phyloP scores from a whole-genome alignment of 2,797 vertebrate genomes.

The Pseudopleuronectes americanus region DNA sequence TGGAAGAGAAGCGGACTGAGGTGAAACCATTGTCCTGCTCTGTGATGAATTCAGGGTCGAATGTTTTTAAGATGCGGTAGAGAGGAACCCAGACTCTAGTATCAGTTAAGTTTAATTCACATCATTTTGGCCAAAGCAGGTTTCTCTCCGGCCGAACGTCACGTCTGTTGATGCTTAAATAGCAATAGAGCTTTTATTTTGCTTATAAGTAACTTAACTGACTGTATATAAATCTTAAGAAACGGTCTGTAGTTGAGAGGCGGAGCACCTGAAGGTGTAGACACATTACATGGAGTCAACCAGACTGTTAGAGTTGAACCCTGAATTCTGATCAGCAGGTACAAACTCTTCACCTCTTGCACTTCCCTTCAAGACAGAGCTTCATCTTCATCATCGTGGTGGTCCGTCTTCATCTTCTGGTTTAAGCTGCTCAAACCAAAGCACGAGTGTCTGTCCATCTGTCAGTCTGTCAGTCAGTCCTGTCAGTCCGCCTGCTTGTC shows the following conservation, averaged over 20 bases:
- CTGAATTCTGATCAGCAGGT: conserved; percentile 53
- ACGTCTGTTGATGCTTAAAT: not conserved
- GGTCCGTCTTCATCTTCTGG: conserved; percentile 29
- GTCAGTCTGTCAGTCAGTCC: not conserved
- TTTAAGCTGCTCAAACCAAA: conserved; percentile 31
- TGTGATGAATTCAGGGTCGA: conserved; percentile 53
- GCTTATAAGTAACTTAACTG: not conserved
- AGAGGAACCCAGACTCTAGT: not conserved
- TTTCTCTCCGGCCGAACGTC: too few species aligned
- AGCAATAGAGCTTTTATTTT: not conserved
- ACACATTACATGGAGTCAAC: not conserved
- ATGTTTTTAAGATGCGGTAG: not conserved
- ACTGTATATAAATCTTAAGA: not conserved
- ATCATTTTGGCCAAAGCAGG: too few species aligned
- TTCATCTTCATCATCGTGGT: conserved; percentile 43
- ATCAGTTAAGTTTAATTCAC: not conserved
- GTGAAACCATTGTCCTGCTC: conserved; percentile 27
- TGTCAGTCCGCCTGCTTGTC: conserved; percentile 4
- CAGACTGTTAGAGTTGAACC: conserved; percentile 4
- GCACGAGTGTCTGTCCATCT: conserved; percentile 33
- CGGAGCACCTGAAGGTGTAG: too few species aligned
- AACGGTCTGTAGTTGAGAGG: too few species aligned
- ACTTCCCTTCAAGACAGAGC: conserved; percentile 21
- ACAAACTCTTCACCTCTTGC: conserved; percentile 30
- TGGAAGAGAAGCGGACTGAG: conserved; percentile 36